Percentiles rank a stretch among this genome's conserved stretches.
phyloP scores from a whole-genome alignment of 2,888 invertebrate genomes.

The Pedicia rivosa region DNA sequence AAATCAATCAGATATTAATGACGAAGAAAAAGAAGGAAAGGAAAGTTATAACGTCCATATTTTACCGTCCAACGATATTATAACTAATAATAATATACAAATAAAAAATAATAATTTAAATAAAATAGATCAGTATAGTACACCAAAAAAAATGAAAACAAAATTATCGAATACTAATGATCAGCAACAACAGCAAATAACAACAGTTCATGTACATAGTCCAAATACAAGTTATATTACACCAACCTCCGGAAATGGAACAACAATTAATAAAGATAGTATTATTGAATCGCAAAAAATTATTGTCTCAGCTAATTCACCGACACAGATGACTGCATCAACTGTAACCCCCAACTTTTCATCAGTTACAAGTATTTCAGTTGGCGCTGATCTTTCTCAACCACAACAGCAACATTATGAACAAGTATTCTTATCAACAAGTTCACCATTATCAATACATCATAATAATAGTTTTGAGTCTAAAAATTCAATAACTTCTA shows the following conservation, averaged over 20 bases:
- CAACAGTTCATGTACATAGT: conserved; percentile 5
- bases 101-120: background rate
- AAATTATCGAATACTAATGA: background rate
- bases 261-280: too few relatives aligned
- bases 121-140: background rate
- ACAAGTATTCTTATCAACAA: conserved; percentile 26
- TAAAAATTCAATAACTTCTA: background rate
- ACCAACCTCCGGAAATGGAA: too few relatives aligned
- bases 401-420: conserved; percentile 20
- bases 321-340: too few relatives aligned
- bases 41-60: conserved; percentile 25
- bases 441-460: conserved; percentile 15
- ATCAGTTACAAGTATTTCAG: conserved; percentile 26
- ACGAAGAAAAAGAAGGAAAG: conserved; percentile 15
- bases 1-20: conserved; percentile 4
- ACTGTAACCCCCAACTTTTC: conserved; percentile 11
- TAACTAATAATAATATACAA: background rate
- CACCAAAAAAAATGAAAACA: background rate
- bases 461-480: background rate
- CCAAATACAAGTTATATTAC: too few relatives aligned
- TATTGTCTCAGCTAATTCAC: conserved; percentile 24
- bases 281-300: conserved; percentile 25
- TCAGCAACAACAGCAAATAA: too few relatives aligned
- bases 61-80: conserved; percentile 27
- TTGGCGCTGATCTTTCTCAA: conserved; percentile 16